Base-by-base conservation (phyloP, 2,113 vertebrate genomes). In the Embiotoca jacksoni region DNA sequence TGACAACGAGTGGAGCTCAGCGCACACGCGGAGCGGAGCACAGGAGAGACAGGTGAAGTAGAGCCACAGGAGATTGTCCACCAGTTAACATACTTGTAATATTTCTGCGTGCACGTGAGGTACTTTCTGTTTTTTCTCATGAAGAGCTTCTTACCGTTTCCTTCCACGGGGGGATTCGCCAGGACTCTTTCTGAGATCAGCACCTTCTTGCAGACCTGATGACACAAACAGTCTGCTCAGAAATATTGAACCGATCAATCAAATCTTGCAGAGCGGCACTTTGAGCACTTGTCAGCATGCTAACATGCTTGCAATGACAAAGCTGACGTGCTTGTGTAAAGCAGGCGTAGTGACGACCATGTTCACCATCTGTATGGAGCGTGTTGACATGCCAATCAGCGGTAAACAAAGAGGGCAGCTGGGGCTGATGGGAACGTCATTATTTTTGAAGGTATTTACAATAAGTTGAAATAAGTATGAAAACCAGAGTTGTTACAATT, bases 171-270 rank as follows among this genome's bases (percentile, higher is more conserved):
- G 54, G 10, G 7, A 14, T 65, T 62, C 52, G 84, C 54, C 5
- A 3, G 0, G 5, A 74, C 65, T 15, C 55, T 53, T 59, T 69
- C 47, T 44, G 85, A 78, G 53, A 98, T 78, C 70, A 98, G 92
- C 77, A 97, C 97, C 80, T 95, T 96, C 85, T 96, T 95, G 71
- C 96, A 97, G 63, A 97, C 95, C 98, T 99, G 84, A 74, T 35
- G 46, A 86, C 35, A 72, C 13, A 73, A 65, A 39, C 35, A 14
- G 3, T 46, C 3, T 32, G 1, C 41, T 60, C 5, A 49, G 16
- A 7, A n/a, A 9, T 39, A 7, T 13, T 60, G 7, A 71, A 62
- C 13, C 14, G 59, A 5, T 50, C 32, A 52, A 72, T 31, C 3
- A 44, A 44, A 11, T 44, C 41, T 9, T 9, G 41, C 15, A 36